Evolutionary conservation across 2,797 vertebrate species (phyloP).

Genomic region (Poliocrania exsul): DNA sequence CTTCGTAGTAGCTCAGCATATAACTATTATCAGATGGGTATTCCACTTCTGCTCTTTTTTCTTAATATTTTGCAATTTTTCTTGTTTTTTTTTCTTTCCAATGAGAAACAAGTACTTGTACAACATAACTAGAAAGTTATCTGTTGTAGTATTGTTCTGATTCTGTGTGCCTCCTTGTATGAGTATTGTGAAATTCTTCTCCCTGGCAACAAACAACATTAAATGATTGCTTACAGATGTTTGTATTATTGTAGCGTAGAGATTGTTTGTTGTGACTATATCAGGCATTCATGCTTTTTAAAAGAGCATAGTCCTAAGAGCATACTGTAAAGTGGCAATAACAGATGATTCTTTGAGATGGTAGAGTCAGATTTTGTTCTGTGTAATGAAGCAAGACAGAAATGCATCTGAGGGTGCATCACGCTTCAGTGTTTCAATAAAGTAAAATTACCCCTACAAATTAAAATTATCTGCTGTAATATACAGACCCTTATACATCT

Average conservation of each 20-base stretch:
- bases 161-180: not conserved
- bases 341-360: not conserved
- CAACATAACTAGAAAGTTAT: not conserved
- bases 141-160: not conserved
- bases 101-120: not conserved
- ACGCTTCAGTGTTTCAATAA: not conserved
- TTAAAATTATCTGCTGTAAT: not conserved
- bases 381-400: not conserved
- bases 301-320: not conserved
- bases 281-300: not conserved
- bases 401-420: not conserved
- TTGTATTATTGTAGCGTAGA: not conserved
- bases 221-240: not conserved
- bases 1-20: not conserved
- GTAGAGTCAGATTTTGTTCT: not conserved
- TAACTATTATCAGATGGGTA: not conserved
- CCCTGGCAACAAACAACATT: not conserved
- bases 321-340: not conserved
- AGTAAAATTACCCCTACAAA: not conserved
- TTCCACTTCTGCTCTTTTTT: not conserved
- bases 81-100: not conserved
- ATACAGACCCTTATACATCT: not conserved
- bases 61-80: not conserved
- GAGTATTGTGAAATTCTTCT: not conserved
- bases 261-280: not conserved